Evolutionary conservation across 1,140 invertebrate species (phyloP).

Genomic region (Sarcophaga peregrina): DNA sequence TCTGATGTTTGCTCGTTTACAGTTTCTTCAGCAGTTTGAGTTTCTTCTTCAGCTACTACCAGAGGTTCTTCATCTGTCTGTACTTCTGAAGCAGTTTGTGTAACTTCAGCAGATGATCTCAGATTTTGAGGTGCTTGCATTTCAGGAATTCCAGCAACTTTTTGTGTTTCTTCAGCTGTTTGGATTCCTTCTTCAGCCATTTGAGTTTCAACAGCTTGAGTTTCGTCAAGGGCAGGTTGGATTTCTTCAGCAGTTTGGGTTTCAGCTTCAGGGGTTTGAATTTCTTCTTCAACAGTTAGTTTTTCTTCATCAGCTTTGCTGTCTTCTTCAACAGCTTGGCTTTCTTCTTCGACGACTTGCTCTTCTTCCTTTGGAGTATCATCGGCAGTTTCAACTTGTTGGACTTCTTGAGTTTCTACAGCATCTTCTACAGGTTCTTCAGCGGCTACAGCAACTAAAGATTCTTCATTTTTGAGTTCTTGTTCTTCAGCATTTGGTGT

Average conservation of each 20-base stretch:
- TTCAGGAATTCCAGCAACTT: constrained; percentile 14
- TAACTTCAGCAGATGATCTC: constrained; percentile 42
- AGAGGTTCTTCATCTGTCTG: constrained; percentile 35
- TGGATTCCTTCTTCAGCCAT: constrained; percentile 17
- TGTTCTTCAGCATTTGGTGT: background rate
- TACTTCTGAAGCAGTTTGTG: constrained; percentile 46
- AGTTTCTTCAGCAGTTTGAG: constrained; percentile 48
- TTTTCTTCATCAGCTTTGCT: background rate
- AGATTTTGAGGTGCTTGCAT: background rate
- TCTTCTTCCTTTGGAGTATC: background rate
- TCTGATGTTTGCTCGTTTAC: constrained; percentile 17
- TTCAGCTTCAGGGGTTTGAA: background rate
- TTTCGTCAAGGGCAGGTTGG: constrained; percentile 42
- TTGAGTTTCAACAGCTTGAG: constrained; percentile 45
- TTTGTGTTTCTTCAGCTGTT: constrained; percentile 28
- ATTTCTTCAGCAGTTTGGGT: constrained; percentile 25
- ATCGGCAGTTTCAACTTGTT: constrained; percentile 21
- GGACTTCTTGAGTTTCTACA: background rate
- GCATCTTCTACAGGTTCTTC: constrained; percentile 19
- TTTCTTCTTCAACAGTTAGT: background rate
- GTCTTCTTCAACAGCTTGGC: background rate
- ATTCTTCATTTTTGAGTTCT: constrained; percentile 14
- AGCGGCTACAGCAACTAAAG: background rate
- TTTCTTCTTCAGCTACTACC: constrained; percentile 49
- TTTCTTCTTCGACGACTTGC: background rate